Conservation (phyloP, 2,888 invertebrate genomes). For the Amphipoea oculea region DNA sequence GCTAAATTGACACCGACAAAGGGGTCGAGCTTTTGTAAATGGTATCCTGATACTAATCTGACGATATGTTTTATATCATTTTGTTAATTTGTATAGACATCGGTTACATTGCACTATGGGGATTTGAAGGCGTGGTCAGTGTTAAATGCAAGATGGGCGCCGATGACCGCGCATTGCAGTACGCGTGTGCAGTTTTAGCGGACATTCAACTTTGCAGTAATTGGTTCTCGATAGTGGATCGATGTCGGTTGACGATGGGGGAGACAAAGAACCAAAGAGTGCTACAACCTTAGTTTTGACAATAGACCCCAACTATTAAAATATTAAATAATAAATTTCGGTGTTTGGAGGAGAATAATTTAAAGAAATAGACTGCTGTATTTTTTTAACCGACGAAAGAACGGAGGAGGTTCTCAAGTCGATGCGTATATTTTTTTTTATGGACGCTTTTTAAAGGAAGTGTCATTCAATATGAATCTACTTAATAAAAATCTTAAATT, state of each 20-base stretch:
- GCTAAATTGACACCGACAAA: not conserved
- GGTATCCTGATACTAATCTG: not conserved
- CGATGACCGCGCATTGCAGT: slow-evolving; percentile 24
- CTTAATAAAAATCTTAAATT: not conserved
- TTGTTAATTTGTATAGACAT: not conserved
- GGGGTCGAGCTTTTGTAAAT: not conserved
- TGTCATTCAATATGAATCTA: not conserved
- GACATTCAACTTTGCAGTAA: slow-evolving; percentile 18
- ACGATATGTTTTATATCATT: not conserved
- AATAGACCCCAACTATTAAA: not conserved
- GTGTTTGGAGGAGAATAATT: not conserved
- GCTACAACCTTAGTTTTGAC: not conserved
- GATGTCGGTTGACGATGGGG: not conserved
- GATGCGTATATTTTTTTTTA: not conserved
- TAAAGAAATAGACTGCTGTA: not conserved
- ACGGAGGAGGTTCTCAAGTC: no score
- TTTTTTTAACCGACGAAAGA: not conserved
- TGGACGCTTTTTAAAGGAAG: not conserved
- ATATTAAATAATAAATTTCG: not conserved
- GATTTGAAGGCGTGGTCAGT: slow-evolving; percentile 23
- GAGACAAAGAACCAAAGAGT: not conserved
- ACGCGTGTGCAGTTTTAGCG: slow-evolving; percentile 23
- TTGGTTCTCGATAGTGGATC: slow-evolving; percentile 10
- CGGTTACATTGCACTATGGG: not conserved
- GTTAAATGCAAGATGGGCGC: slow-evolving; percentile 23